phyloP scores from a whole-genome alignment of 2,888 invertebrate genomes.

The Tubulanus polymorphus region DNA sequence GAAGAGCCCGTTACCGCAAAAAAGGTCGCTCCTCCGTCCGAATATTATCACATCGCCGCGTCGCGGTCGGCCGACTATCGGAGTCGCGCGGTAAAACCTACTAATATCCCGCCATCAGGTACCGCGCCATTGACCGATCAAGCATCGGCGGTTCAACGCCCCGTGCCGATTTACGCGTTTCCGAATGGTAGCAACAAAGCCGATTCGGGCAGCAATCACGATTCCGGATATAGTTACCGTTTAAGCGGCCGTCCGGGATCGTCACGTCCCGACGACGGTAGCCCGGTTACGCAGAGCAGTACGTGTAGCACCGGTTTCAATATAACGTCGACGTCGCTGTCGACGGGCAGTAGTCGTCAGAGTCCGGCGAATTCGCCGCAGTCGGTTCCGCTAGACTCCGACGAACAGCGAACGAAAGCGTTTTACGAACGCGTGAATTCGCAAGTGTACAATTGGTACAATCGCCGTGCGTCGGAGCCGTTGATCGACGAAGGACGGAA shows the following conservation, averaged over 20 bases:
- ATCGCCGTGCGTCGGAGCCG: no score
- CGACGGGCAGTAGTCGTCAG: slow-evolving; percentile 30
- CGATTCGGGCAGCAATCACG: slow-evolving; percentile 56
- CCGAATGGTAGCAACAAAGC: slow-evolving; percentile 26
- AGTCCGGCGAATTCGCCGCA: slow-evolving; percentile 1
- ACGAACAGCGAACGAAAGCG: no score
- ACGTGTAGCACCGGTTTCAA: slow-evolving; percentile 16
- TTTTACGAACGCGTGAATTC: no score
- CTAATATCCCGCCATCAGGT: not conserved
- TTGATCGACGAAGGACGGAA: no score
- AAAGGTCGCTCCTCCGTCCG: no score
- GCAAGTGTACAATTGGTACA: no score
- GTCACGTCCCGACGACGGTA: slow-evolving; percentile 1
- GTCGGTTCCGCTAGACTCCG: no score
- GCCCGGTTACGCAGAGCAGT: slow-evolving; percentile 8
- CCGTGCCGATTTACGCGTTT: not conserved
- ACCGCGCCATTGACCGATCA: not conserved
- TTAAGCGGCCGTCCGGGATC: not conserved
- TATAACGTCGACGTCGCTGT: slow-evolving; percentile 42
- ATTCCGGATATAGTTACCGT: slow-evolving; percentile 78
- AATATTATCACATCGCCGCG: not conserved
- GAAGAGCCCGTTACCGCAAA: no score
- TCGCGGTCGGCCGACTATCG: not conserved
- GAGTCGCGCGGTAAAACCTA: not conserved
- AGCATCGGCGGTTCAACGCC: not conserved